These are phyloP conservation scores for Apteryx owenii DNA, from an alignment of 2,113 vertebrate genomes.

Conservation along the genomic window DNA sequence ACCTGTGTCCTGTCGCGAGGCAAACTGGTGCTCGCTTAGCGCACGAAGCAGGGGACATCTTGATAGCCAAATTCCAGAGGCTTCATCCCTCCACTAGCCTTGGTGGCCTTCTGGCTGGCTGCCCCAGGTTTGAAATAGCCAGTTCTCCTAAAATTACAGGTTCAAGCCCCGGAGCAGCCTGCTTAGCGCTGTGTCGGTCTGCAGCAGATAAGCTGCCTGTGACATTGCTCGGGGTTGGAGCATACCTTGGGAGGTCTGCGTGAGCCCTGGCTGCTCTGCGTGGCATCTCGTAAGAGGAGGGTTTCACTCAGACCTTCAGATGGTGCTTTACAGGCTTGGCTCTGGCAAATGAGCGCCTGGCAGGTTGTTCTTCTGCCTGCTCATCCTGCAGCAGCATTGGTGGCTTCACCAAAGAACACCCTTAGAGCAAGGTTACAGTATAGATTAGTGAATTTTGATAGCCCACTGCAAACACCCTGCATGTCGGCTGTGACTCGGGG, in stretches of 20 bases:
- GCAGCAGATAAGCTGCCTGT: background rate
- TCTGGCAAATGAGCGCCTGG: background rate
- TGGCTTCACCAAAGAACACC: background rate
- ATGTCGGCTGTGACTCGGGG: no score
- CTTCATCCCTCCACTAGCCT: background rate
- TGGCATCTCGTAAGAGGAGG: background rate
- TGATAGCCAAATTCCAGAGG: fast-evolving
- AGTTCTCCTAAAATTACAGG: no score
- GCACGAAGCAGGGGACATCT: no score
- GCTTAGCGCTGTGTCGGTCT: background rate
- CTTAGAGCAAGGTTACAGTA: no score
- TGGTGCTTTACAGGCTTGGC: background rate
- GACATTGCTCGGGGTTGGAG: background rate
- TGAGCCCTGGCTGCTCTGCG: background rate
- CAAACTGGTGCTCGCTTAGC: background rate
- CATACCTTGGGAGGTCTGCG: background rate
- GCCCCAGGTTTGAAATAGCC: background rate
- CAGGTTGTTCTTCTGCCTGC: background rate
- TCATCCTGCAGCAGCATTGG: background rate
- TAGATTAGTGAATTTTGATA: no score
- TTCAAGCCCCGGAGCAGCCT: background rate
- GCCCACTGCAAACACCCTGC: no score
- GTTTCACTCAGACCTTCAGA: no score
- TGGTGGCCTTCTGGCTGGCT: background rate
- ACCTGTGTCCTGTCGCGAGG: fast-evolving